Percentiles rank a stretch among this genome's conserved stretches.
phyloP scores from a whole-genome alignment of 2,113 vertebrate species.

The Brachyhypopomus gauderio region DNA sequence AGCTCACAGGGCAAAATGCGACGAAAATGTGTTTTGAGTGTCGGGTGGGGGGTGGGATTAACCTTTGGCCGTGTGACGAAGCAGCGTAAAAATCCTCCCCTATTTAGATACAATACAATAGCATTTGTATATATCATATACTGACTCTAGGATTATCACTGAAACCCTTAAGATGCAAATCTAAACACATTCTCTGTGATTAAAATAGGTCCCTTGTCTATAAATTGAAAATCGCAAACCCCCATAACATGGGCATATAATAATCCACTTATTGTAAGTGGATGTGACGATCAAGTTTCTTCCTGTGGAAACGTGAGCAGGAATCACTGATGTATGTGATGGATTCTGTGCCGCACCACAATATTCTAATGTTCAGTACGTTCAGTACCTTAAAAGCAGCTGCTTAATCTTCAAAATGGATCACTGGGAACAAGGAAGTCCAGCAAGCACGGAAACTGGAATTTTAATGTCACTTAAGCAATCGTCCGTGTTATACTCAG shows the following conservation, averaged over 20 bases:
- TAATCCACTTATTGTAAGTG: background rate
- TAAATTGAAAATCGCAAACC: no score
- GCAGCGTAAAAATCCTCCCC: background rate
- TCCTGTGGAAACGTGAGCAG: background rate
- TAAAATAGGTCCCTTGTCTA: no score
- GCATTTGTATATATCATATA: no score
- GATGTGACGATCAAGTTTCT: background rate
- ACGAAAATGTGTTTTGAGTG: slow-evolving; percentile 13
- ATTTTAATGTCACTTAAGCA: background rate
- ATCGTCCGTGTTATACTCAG: no score
- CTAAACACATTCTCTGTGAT: no score
- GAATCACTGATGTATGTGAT: background rate
- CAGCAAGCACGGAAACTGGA: background rate
- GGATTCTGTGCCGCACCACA: background rate
- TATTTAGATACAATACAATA: background rate
- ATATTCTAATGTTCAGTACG: background rate
- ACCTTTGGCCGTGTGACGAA: background rate
- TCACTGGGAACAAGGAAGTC: background rate
- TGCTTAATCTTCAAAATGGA: background rate
- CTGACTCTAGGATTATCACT: no score
- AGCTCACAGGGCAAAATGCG: slow-evolving; percentile 12
- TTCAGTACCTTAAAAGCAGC: background rate
- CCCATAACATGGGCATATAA: no score
- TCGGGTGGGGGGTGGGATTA: slow-evolving; percentile 8
- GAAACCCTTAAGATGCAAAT: no score